phyloP scores from a whole-genome alignment of 2,113 vertebrate genomes.

The Alectura lathami region DNA sequence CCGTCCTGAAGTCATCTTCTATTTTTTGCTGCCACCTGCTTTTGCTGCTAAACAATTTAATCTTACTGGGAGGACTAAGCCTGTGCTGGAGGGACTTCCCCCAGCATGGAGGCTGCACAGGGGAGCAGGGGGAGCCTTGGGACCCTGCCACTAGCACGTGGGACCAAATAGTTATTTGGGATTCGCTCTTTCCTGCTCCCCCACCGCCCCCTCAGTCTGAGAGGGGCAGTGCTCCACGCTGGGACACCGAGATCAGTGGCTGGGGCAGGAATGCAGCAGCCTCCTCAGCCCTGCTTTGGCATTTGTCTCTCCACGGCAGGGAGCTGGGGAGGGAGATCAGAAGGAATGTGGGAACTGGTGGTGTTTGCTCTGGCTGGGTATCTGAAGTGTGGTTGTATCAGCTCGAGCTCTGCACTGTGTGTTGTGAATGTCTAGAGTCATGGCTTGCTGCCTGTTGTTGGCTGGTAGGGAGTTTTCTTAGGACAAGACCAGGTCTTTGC shows the following conservation, averaged over 20 bases:
- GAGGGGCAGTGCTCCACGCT: neutral
- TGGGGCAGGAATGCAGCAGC: neutral
- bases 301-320: neutral
- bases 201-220: fast-evolving
- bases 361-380: neutral
- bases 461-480: neutral
- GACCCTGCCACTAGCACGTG: fast-evolving
- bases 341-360: neutral
- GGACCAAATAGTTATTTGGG: neutral
- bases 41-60: constrained; percentile 15
- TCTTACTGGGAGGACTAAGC: neutral
- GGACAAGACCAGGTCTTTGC: neutral
- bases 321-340: neutral
- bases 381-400: neutral
- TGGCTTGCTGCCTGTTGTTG: neutral
- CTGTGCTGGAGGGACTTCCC: neutral
- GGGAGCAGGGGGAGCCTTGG: neutral
- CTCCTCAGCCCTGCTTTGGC: neutral
- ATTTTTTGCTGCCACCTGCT: constrained; percentile 47
- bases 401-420: neutral
- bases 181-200: neutral
- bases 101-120: neutral
- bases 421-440: neutral
- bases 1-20: constrained; percentile 18
- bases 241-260: neutral